Base-by-base conservation (phyloP, 1,140 invertebrate species). In the Anoplolepis gracilipes region DNA sequence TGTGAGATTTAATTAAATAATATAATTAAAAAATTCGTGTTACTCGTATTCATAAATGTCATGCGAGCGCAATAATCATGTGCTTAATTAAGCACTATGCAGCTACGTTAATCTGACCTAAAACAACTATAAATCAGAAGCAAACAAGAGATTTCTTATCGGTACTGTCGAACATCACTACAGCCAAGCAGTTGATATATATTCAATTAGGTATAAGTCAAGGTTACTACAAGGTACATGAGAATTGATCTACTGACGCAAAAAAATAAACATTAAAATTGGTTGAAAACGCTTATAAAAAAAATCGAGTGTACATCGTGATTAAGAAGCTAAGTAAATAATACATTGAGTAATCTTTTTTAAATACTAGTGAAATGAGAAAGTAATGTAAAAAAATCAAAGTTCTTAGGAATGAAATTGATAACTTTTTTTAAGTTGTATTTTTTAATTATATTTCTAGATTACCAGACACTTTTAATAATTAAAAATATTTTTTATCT, bases 131-230 rank as follows among this genome's bases (percentile, higher is more conserved):
- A 39, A 16, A 42, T 13, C 61, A 19, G 36, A 84, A 36, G 36
- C 16, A 76, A 84, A 84, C 30, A 84, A 84, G 33, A 53, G 33
- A 77, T 77, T 77, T 39, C 46, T 77, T 64, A 64, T 84, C 72
- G 22, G 30, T 64, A 11, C 0, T 77, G 10, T 5, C 22, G n/a
- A 53, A 77, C 46, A 42, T 76, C 22, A 22, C 19, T 36, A 42
- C 42, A n/a, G 19, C 30, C 61, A 55, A 77, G 39, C n/a, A 36
- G 55, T 30, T 82, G 55, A 82, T 72, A 16, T 59, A 59, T 1
- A 13, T 30, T 22, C 19, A 59, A 72, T 72, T 25, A 59, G 25
- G 6, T 36, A 53, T 1, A 53, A 22, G 36, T 59, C 36, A 81
- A 81, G 69, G 53, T 33, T 72, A 33, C 1, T 16, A 36, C n/a